These are phyloP conservation scores for Noctua janthe DNA, from an alignment of 2,888 invertebrate genomes.

Conservation along the genomic window DNA sequence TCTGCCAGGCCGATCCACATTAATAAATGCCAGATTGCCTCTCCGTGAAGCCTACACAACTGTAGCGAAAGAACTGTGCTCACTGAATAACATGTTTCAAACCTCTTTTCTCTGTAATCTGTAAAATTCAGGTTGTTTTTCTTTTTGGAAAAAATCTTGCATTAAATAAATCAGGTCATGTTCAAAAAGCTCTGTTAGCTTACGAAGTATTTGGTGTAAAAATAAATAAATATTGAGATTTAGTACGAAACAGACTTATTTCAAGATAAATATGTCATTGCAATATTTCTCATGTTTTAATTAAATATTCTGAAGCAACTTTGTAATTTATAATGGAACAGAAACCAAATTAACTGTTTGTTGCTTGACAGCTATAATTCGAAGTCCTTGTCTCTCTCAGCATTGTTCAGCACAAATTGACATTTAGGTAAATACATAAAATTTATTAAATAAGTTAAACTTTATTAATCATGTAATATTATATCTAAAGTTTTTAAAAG, in stretches of 20 bases:
- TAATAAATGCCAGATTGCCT: conserved; percentile 81
- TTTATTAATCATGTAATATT: conserved; percentile 35
- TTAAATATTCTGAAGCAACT: conserved; percentile 52
- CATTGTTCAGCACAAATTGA: conserved; percentile 38
- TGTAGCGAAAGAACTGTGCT: conserved; percentile 16
- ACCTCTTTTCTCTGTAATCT: not conserved
- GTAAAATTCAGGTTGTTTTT: not conserved
- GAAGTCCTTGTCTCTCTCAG: conserved; percentile 24
- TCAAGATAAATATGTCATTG: conserved; percentile 36
- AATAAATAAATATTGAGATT: conserved; percentile 2
- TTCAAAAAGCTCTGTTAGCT: not conserved
- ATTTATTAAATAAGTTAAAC: conserved; percentile 10
- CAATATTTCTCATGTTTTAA: conserved; percentile 54
- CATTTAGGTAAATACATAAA: conserved; percentile 7
- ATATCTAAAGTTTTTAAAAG: conserved; percentile 27
- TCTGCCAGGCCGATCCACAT: conserved; percentile 75
- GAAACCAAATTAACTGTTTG: conserved; percentile 58
- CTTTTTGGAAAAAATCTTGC: not conserved
- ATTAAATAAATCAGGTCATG: not conserved
- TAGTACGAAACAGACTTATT: conserved; percentile 13
- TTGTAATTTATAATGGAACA: conserved; percentile 58
- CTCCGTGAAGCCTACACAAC: conserved; percentile 49
- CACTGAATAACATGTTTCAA: conserved; percentile 10
- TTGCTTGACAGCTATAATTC: conserved; percentile 54
- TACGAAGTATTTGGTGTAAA: not conserved